Conservation (phyloP, 2,113 vertebrate genomes). For the Scomber japonicus region DNA sequence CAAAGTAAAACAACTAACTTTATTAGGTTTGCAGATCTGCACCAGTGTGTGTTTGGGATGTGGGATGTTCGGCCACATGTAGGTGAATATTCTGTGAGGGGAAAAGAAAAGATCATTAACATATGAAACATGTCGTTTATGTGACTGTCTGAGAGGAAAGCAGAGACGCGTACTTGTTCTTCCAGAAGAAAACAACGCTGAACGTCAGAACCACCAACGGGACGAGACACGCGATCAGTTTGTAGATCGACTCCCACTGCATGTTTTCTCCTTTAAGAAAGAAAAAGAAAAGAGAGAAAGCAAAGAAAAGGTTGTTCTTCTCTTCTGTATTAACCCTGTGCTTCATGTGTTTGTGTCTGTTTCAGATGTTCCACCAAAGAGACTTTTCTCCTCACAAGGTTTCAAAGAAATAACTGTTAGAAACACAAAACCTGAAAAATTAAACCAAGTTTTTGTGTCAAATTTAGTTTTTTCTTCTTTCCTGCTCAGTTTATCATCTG, state of each 20-base stretch:
- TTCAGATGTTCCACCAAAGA: no score
- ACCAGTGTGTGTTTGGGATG: conserved; percentile 91
- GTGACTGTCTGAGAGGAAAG: background rate
- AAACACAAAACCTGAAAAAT: no score
- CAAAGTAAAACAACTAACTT: conserved; percentile 52
- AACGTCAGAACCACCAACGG: conserved; percentile 22
- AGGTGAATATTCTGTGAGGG: conserved; percentile 87
- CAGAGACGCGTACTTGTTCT: conserved; percentile 63
- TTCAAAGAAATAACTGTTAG: no score
- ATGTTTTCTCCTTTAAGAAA: background rate
- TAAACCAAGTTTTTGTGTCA: no score
- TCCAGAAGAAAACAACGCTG: conserved; percentile 42
- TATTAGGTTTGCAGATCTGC: conserved; percentile 84
- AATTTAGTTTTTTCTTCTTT: no score
- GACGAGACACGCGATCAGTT: conserved; percentile 1
- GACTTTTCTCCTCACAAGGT: no score
- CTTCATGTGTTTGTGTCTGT: no score
- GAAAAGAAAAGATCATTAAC: background rate
- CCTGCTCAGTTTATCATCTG: no score
- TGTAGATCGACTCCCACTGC: background rate
- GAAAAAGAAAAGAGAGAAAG: background rate
- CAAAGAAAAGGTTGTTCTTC: background rate
- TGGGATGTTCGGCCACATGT: conserved; percentile 90
- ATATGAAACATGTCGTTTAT: fast-evolving
- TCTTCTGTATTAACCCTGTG: no score